These are phyloP conservation scores for Andrena dorsata DNA, from an alignment of 2,888 invertebrate species.

Conservation along the genomic window DNA sequence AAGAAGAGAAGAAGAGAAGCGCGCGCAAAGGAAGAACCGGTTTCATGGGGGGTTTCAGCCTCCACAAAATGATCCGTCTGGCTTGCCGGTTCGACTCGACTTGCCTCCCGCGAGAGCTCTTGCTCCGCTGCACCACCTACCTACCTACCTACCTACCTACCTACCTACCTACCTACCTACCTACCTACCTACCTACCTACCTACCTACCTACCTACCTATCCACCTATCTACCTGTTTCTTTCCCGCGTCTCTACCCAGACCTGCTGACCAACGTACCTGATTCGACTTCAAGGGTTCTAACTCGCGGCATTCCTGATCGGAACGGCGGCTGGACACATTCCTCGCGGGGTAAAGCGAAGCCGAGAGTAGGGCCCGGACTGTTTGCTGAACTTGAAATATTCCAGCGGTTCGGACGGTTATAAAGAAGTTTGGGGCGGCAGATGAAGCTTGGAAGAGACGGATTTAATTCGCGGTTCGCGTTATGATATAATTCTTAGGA, in stretches of 20 bases:
- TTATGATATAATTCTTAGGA: too few relatives aligned
- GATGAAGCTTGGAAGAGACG: too few relatives aligned
- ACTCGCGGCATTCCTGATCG: slow-evolving; percentile 66
- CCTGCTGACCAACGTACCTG: slow-evolving; percentile 65
- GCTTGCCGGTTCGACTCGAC: slow-evolving; percentile 63
- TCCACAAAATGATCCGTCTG: slow-evolving; percentile 79
- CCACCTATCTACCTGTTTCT: slow-evolving; percentile 48
- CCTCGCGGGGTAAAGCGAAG: slow-evolving; percentile 43
- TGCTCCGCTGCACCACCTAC: slow-evolving; percentile 74
- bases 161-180: slow-evolving; percentile 16
- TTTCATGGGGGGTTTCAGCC: slow-evolving; percentile 75
- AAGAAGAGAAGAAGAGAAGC: slow-evolving; percentile 46
- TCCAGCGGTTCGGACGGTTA: too few relatives aligned
- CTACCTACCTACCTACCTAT: slow-evolving; percentile 56
- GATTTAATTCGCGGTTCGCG: too few relatives aligned
- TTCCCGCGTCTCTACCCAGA: slow-evolving; percentile 39
- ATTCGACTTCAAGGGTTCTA: slow-evolving; percentile 57
- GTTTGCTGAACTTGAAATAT: background rate
- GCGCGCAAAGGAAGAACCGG: slow-evolving; percentile 74
- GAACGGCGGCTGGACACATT: slow-evolving; percentile 48
- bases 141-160: slow-evolving; percentile 52
- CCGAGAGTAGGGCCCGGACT: background rate
- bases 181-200: slow-evolving; percentile 66
- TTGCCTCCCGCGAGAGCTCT: slow-evolving; percentile 55
- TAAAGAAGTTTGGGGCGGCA: too few relatives aligned